Evolutionary conservation across 2,797 vertebrate species (phyloP), one percentile per base, ranked within the genome.

Genomic region (Chrosomus eos): DNA sequence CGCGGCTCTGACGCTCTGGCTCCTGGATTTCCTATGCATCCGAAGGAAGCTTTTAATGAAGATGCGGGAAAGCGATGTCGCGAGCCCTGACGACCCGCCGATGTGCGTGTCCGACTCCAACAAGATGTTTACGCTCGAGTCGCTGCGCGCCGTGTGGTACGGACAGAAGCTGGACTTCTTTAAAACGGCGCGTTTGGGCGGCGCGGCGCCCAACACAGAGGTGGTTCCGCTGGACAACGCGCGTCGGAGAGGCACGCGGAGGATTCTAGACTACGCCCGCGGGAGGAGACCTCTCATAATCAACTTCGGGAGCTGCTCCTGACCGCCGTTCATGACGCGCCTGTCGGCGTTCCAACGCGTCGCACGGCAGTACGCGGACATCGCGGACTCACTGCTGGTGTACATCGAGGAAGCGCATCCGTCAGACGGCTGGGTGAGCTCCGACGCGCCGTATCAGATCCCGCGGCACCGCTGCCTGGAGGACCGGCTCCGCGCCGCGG

Each of bases 301-400:
- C 58, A 99, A 98, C 94, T 99, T 99, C 90, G 98, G 98, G 88
- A 99, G 98, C 94, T 99, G 98, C 95, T 98, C 97, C 95, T 99
- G 98, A 99, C 98, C 98, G 76, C 98, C 98, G 53, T 99, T 99
- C 94, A 99, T 99, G 97, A 97, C 97, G 93, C 98, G 98, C 74
- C 95, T 99, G 94, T 91, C 96, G 88, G 96, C 98, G 89, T 99
- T 98, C 93, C 96, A 95, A 92, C 96, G 97, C 93, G 95, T 99
- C 91, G 97, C 96, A 81, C 91, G 94, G 90, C 96, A 96, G 93
- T 98, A 97, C 95, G 93, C 96, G 87, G 96, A 96, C 94, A 95
- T 98, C 89, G 98, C 97, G 21, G 98, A 99, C 96, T 99, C 97
- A 85, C 92, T 99, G 88, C 96, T 99, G 87, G 96, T 99, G 64